Evolutionary conservation across 2,797 vertebrate genomes (phyloP), one percentile per base, ranked within the genome.

Genomic region (Austrolebias charrua): DNA sequence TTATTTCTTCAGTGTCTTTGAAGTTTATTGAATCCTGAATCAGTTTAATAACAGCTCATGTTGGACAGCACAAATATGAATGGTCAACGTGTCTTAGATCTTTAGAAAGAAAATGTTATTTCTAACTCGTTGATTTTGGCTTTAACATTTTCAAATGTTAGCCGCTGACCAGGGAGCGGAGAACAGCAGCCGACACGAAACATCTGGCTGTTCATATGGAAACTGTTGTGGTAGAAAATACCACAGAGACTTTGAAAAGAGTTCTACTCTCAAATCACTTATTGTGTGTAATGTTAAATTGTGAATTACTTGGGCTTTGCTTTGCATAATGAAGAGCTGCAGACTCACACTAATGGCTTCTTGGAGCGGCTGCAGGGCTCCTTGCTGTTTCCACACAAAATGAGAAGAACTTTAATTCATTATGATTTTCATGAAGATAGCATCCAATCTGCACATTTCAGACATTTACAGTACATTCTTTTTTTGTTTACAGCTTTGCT

Each of bases 301-400:
- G 19, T 70, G 58, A 76, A 75, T 77, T 67, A 68, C 55, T 33
- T 53, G 64, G n/a, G 38, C 60, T 48, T 61, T 73, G 62, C 44
- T 76, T 63, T 82, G 70, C 79, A 82, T 81, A 65, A 81, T 79
- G 35, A 62, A 67, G 72, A 58, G 55, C 47, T 50, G 38, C 63
- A 59, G 74, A 73, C 52, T 66, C 55, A 65, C 38, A 50, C 28
- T 75, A 72, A 76, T 54, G 55, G 62, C 66, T 66, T 40, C 19
- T 62, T 48, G 6, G 69, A 59, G 54, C 53, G 60, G 44, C 50
- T 69, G 52, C 48, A 38, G 55, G 50, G 60, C 56, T 73, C 38
- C 63, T 69, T 61, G 55, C 49, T 46, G 47, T 75, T 65, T 73
- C 45, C 47, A 61, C 48, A 47, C 14, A 63, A 71, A 72, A 52